A percentile compares a stretch with the other conserved stretches of the same genome.
Conservation (phyloP, 2,888 invertebrate species). For the Platynereis dumerilii region DNA sequence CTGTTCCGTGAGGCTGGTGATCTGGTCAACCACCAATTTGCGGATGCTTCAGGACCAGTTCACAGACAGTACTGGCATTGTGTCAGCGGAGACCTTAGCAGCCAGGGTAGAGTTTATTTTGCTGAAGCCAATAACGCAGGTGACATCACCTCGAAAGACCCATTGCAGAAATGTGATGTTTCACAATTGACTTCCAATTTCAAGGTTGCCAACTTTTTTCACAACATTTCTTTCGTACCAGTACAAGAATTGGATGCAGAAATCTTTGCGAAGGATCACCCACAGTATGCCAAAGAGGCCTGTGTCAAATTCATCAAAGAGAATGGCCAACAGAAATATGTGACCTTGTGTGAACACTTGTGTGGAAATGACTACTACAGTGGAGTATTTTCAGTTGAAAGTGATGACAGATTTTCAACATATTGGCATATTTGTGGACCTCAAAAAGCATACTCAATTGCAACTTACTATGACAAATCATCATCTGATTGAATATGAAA, state of each 20-base stretch:
- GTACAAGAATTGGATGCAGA: too few species aligned
- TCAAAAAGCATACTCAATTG: conserved; percentile 7
- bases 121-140: too few species aligned
- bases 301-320: background rate
- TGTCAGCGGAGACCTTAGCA: background rate
- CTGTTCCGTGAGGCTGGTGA: conserved; percentile 10
- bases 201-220: background rate
- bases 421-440: conserved; percentile 7
- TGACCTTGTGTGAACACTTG: conserved; percentile 6
- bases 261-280: too few species aligned
- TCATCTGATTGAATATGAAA: too few species aligned
- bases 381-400: background rate
- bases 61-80: conserved; percentile 11
- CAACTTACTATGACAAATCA: conserved; percentile 7
- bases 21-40: conserved; percentile 6
- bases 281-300: too few species aligned
- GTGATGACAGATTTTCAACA: background rate
- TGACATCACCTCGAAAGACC: too few species aligned
- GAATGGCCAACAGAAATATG: too few species aligned
- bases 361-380: conserved; percentile 10
- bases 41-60: background rate
- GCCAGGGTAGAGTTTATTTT: background rate
- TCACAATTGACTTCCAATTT: background rate
- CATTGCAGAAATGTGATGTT: too few species aligned
- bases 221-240: background rate